Evolutionary conservation across 2,113 vertebrate genomes (phyloP).

Genomic region (Apodemus speciosus): DNA sequence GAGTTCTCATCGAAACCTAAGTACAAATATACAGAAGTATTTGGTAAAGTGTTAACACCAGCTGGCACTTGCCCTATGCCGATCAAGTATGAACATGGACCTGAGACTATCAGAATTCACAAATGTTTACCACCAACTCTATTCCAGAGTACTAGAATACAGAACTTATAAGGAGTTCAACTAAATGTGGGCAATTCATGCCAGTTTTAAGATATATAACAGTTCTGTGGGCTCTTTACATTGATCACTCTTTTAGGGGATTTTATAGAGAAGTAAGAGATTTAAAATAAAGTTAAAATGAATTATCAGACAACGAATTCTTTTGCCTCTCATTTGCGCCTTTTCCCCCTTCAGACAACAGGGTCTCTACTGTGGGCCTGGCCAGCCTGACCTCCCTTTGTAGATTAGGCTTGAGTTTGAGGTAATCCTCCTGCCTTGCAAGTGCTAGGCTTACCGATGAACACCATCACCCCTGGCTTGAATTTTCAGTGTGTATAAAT

Average conservation of each 20-base stretch:
- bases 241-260: background rate
- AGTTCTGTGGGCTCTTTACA: background rate
- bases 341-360: background rate
- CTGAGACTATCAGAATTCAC: background rate
- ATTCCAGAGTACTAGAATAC: background rate
- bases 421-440: background rate
- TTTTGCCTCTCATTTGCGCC: background rate
- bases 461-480: background rate
- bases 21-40: background rate
- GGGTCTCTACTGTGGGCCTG: no score
- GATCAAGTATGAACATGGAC: background rate
- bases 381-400: background rate
- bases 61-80: background rate
- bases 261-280: background rate
- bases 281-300: slow-evolving; percentile 15
- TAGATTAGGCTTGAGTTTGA: background rate
- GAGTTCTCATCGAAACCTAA: slow-evolving; percentile 38
- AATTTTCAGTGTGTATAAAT: background rate
- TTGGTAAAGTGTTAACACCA: background rate
- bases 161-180: background rate
- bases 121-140: background rate
- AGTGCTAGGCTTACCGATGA: background rate
- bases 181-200: slow-evolving; percentile 12
- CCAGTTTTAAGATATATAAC: slow-evolving; percentile 15
- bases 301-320: slow-evolving; percentile 7